Percentiles rank a stretch among this genome's conserved stretches.
Evolutionary conservation across 1,140 invertebrate species (phyloP).

Genomic region (Cardiocondyla obscurior): DNA sequence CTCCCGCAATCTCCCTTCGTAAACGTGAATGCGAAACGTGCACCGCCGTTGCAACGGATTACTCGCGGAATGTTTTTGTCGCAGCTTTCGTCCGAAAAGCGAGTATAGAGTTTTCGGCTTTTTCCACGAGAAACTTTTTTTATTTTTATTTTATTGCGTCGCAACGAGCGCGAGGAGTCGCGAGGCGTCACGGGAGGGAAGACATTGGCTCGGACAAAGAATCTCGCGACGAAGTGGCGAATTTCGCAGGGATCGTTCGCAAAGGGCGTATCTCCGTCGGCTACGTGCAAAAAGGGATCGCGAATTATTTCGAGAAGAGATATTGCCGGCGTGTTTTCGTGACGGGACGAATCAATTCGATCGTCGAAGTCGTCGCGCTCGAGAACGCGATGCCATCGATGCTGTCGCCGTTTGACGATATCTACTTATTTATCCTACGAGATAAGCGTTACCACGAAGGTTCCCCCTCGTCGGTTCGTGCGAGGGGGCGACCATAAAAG

Average conservation of each 20-base stretch:
- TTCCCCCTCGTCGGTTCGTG: constrained; percentile 21
- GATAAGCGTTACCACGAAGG: constrained; percentile 29
- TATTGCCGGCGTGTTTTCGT: too few relatives aligned
- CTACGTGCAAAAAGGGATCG: too few relatives aligned
- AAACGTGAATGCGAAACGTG: constrained; percentile 27
- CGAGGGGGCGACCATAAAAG: constrained; percentile 53
- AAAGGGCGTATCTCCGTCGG: too few relatives aligned
- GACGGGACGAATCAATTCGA: not conserved
- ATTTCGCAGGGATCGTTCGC: too few relatives aligned
- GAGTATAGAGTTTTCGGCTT: not conserved
- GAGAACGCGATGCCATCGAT: not conserved
- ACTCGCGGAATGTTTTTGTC: constrained; percentile 12
- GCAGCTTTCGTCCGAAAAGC: not conserved
- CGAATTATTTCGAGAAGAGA: too few relatives aligned
- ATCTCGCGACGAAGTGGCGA: not conserved
- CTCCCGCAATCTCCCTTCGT: constrained; percentile 28
- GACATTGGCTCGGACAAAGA: not conserved
- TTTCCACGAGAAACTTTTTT: not conserved
- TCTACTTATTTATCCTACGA: constrained; percentile 44
- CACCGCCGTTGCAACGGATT: not conserved
- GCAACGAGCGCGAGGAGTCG: not conserved
- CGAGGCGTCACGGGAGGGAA: not conserved
- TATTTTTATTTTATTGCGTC: constrained; percentile 17
- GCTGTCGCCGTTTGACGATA: constrained; percentile 2
- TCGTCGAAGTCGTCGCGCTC: not conserved